phyloP scores from a whole-genome alignment of 2,888 invertebrate species.

The Lumbricus terrestris region DNA sequence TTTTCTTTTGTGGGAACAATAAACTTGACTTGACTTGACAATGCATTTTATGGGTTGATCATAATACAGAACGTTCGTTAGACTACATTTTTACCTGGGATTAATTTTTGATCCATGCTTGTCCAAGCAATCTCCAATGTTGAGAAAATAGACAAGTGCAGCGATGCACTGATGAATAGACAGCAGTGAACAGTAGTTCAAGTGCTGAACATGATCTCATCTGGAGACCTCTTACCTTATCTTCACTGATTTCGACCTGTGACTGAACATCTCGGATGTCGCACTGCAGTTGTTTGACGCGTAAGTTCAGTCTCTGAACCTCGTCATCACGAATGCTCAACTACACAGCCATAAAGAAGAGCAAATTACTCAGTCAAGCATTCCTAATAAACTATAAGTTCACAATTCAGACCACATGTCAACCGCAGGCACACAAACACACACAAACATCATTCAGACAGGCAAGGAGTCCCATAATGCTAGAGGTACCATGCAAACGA shows the following conservation, averaged over 20 bases:
- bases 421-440: not conserved
- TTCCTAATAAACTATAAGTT: not conserved
- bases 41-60: not conserved
- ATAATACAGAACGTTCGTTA: not conserved
- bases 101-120: not conserved
- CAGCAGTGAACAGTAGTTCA: too few relatives aligned
- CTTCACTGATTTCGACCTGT: constrained; percentile 47
- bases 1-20: too few relatives aligned
- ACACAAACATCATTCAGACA: too few relatives aligned
- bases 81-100: not conserved
- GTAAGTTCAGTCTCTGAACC: constrained; percentile 48
- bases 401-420: not conserved
- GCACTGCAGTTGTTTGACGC: constrained; percentile 51
- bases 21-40: too few relatives aligned
- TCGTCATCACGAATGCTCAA: constrained; percentile 53
- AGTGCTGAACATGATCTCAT: not conserved
- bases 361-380: not conserved
- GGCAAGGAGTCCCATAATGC: too few relatives aligned
- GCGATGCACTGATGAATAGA: too few relatives aligned
- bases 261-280: constrained; percentile 48
- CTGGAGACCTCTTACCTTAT: constrained; percentile 39
- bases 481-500: too few relatives aligned
- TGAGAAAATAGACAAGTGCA: not conserved
- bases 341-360: constrained; percentile 36
- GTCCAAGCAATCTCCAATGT: not conserved